Percentiles rank a stretch among this genome's conserved stretches.
phyloP scores from a whole-genome alignment of 2,888 invertebrate genomes.

The Habrosyne pyritoides region DNA sequence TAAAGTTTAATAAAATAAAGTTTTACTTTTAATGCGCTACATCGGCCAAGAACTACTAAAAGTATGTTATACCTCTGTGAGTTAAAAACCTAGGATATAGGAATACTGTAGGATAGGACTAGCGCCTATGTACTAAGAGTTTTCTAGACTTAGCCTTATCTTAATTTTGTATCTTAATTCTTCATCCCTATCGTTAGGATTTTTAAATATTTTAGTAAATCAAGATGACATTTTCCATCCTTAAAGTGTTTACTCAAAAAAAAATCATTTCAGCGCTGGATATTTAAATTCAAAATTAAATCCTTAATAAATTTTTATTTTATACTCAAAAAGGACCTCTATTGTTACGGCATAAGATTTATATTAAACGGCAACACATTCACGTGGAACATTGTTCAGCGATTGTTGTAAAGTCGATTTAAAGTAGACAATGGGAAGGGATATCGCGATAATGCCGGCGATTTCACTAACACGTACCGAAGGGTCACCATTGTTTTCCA shows the following conservation, averaged over 20 bases:
- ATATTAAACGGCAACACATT: slow-evolving; percentile 13
- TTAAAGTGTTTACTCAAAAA: background rate
- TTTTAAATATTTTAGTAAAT: too few species aligned
- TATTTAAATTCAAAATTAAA: background rate
- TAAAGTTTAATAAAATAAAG: too few species aligned
- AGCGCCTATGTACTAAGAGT: too few species aligned
- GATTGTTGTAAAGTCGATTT: slow-evolving; percentile 34
- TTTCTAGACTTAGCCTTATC: too few species aligned
- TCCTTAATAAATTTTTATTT: slow-evolving; percentile 6
- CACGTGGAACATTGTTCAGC: slow-evolving; percentile 16
- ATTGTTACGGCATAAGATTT: background rate
- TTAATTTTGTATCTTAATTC: too few species aligned
- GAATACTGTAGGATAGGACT: too few species aligned
- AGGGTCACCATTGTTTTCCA: slow-evolving; percentile 30
- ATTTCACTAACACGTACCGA: slow-evolving; percentile 19
- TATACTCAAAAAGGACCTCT: background rate
- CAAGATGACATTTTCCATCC: too few species aligned
- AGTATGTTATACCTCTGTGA: too few species aligned
- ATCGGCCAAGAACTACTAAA: too few species aligned
- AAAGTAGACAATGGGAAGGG: slow-evolving; percentile 37
- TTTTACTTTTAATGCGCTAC: too few species aligned
- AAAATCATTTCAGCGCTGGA: background rate
- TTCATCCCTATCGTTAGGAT: too few species aligned
- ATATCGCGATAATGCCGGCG: slow-evolving; percentile 33
- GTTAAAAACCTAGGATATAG: too few species aligned